These are phyloP conservation scores for Kryptolebias marmoratus DNA, from an alignment of 2,113 vertebrate genomes.

Conservation along the genomic window DNA sequence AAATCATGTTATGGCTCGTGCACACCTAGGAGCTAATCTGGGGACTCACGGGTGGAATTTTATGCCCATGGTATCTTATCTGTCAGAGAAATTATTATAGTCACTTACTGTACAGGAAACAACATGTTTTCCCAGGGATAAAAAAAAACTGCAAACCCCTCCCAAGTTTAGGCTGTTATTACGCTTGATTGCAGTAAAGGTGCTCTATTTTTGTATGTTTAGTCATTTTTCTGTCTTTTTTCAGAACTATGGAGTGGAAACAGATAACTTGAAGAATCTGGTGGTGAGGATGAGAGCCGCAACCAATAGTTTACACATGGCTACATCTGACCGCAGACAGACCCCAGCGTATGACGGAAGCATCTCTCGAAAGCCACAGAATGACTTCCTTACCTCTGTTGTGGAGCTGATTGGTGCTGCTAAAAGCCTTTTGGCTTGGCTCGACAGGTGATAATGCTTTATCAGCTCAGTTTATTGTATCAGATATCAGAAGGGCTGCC, in stretches of 20 bases:
- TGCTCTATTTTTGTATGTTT: neutral
- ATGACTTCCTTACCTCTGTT: conserved; percentile 95
- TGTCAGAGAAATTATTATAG: conserved; percentile 45
- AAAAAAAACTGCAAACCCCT: neutral
- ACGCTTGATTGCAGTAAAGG: neutral
- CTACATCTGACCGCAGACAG: conserved; percentile 87
- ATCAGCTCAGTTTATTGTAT: neutral
- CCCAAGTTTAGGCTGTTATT: conserved; percentile 11
- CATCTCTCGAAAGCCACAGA: conserved; percentile 88
- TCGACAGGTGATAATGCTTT: conserved; percentile 87
- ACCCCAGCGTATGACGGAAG: conserved; percentile 85
- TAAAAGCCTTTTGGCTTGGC: conserved; percentile 93
- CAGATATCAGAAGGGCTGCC: neutral
- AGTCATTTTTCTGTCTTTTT: conserved; percentile 18
- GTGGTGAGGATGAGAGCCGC: conserved; percentile 89
- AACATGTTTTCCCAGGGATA: conserved; percentile 18
- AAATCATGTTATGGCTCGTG: conserved; percentile 59
- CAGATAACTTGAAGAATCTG: conserved; percentile 93
- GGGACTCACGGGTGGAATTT: conserved; percentile 13
- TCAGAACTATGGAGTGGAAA: conserved; percentile 98
- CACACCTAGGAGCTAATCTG: conserved; percentile 5
- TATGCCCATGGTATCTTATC: conserved; percentile 12
- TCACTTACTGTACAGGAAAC: conserved; percentile 18
- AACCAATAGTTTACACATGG: conserved; percentile 89
- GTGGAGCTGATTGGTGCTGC: conserved; percentile 96